Evolutionary conservation across 2,113 vertebrate species (phyloP), one percentile per base, ranked within the genome.

Genomic region (Pleuronectes platessa): DNA sequence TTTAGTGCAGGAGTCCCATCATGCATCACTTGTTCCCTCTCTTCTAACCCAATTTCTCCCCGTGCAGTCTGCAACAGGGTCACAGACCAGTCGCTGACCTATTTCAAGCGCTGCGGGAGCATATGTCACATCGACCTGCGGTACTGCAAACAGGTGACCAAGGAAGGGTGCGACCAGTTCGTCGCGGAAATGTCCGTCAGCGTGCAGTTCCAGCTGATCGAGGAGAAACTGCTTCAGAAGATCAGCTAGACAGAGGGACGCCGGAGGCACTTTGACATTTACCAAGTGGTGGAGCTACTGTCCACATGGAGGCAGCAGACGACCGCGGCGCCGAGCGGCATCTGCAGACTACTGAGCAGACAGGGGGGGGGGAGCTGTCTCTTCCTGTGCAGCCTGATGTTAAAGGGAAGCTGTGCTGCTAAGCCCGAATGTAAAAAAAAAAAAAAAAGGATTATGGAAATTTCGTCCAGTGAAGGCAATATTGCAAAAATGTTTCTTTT

Each of bases 61-160:
- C n/a, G 14, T 42, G 2, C 93, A 99, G 98, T 97, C 90, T 99
- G 98, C 93, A 97, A 97, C 95, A 95, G 96, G 92, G 96, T 98
- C 66, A 98, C 96, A 71, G 98, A 98, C 90, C 97, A 96, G 93
- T 97, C 96, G 80, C 95, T 98, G 94, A 96, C 96, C 83, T 99
- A 96, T 92, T 98, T 99, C 94, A 98, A 99, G 92, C 97, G 97
- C 66, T 98, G 97, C 56, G 97, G 97, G 15, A 98, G 96, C 90
- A 97, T 99, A 92, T 97, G 96, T 90, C 96, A 95, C 75, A 99
- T 98, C 40, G 97, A 99, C 94, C 92, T 99, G 92, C 95, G 97
- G 74, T 98, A 95, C 95, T 99, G 97, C 95, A 98, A 97, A 92
- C 96, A 97, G 87, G 97, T 99, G 88, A 97, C 95, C 71, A 96